phyloP scores from a whole-genome alignment of 2,113 vertebrate genomes.

The Romanogobio albipinnatus region DNA sequence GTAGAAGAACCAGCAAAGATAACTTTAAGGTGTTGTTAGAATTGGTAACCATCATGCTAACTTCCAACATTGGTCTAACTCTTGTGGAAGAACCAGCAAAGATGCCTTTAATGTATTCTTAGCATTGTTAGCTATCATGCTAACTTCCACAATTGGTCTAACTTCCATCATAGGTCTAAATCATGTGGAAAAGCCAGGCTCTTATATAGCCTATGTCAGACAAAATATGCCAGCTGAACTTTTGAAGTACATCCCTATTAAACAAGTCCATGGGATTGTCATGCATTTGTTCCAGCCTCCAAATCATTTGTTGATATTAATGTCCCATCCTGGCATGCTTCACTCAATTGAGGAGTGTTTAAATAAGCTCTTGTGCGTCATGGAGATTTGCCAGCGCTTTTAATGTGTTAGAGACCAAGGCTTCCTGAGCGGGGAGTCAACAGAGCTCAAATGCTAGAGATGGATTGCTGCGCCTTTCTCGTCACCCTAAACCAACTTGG shows the following conservation, averaged over 20 bases:
- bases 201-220: background rate
- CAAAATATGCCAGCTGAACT: background rate
- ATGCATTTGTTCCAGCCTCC: background rate
- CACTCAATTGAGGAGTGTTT: slow-evolving; percentile 26
- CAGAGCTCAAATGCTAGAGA: background rate
- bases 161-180: background rate
- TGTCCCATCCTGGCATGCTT: background rate
- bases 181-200: background rate
- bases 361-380: slow-evolving; percentile 19
- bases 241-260: background rate
- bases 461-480: slow-evolving; percentile 24
- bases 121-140: background rate
- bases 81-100: background rate
- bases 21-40: too few species aligned
- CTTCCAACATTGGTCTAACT: too few species aligned
- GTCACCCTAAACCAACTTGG: background rate
- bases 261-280: background rate
- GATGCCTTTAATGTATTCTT: background rate
- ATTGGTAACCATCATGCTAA: too few species aligned
- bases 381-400: background rate
- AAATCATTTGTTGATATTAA: background rate
- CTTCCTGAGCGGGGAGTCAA: background rate
- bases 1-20: too few species aligned
- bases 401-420: background rate
- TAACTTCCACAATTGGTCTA: background rate